A percentile compares a stretch with the other conserved stretches of the same genome.
phyloP scores from a whole-genome alignment of 2,113 vertebrate species.

The Monopterus albus region DNA sequence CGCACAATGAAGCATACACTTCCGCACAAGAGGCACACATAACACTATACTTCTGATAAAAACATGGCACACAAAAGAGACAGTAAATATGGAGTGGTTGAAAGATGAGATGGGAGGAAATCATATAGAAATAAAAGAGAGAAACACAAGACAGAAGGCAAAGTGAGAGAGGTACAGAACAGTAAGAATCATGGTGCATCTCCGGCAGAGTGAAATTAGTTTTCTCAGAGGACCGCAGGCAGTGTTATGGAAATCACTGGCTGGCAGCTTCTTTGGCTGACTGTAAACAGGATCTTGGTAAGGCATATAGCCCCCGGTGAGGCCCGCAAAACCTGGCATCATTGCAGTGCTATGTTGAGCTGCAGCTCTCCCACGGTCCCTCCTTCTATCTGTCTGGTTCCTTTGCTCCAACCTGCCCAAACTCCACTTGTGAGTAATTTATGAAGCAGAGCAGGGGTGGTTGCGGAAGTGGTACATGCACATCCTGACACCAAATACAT shows the following conservation, averaged over 20 bases:
- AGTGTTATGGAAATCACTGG: conserved; percentile 82
- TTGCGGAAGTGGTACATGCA: conserved; percentile 69
- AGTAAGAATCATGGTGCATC: conserved; percentile 65
- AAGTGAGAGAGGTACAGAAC: conserved; percentile 53
- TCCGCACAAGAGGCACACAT: background rate
- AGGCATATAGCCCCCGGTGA: conserved; percentile 85
- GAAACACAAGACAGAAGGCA: conserved; percentile 70
- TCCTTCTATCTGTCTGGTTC: conserved; percentile 66
- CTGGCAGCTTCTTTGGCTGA: conserved; percentile 84
- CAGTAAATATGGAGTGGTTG: conserved; percentile 23
- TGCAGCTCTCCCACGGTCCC: conserved; percentile 63
- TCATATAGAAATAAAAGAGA: conserved; percentile 62
- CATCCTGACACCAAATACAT: conserved; percentile 81
- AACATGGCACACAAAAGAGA: background rate
- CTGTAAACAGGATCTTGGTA: conserved; percentile 87
- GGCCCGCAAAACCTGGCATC: conserved; percentile 74
- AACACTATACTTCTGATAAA: background rate
- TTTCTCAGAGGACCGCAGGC: conserved; percentile 79
- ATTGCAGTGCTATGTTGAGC: conserved; percentile 29
- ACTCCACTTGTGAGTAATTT: conserved; percentile 78
- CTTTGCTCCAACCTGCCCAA: conserved; percentile 73
- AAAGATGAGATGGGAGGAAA: conserved; percentile 44
- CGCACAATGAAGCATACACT: background rate
- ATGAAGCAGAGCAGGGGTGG: conserved; percentile 73
- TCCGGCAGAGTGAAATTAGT: conserved; percentile 72